Evolutionary conservation across 2,797 vertebrate species (phyloP).

Genomic region (Crenichthys baileyi): DNA sequence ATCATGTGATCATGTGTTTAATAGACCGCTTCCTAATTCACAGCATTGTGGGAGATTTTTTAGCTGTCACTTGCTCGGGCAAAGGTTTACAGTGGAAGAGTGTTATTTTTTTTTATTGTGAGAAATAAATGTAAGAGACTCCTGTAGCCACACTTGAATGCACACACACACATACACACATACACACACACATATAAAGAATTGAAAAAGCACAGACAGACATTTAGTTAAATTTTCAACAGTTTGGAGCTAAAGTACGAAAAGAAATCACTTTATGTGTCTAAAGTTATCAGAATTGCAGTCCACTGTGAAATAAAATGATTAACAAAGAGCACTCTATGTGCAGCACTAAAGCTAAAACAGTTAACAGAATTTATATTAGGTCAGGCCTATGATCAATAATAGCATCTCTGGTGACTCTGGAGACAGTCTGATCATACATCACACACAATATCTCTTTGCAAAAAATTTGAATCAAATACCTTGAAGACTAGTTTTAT

Average conservation of each 20-base stretch:
- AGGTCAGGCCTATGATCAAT: slow-evolving; percentile 76
- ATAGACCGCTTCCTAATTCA: slow-evolving; percentile 82
- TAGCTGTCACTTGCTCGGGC: slow-evolving; percentile 74
- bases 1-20: slow-evolving; percentile 85
- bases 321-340: slow-evolving; percentile 69
- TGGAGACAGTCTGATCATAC: slow-evolving; percentile 77
- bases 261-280: slow-evolving; percentile 39
- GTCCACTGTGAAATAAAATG: slow-evolving; percentile 68
- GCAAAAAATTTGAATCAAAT: slow-evolving; percentile 74
- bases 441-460: slow-evolving; percentile 69
- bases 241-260: slow-evolving; percentile 44
- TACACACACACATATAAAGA: slow-evolving; percentile 23
- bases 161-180: slow-evolving; percentile 17
- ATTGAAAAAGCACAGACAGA: slow-evolving; percentile 35
- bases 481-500: slow-evolving; percentile 78
- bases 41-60: slow-evolving; percentile 80
- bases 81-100: slow-evolving; percentile 75
- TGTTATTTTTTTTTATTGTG: slow-evolving; percentile 69
- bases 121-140: slow-evolving; percentile 73
- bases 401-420: slow-evolving; percentile 74
- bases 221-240: slow-evolving; percentile 55
- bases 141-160: slow-evolving; percentile 23
- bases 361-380: slow-evolving; percentile 78
- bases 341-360: slow-evolving; percentile 71
- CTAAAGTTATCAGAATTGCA: slow-evolving; percentile 54